A percentile compares a stretch with the other conserved stretches of the same genome.
These are phyloP conservation scores for Enteromius argenteus DNA, from an alignment of 2,797 vertebrate genomes.

Conservation along the genomic window DNA sequence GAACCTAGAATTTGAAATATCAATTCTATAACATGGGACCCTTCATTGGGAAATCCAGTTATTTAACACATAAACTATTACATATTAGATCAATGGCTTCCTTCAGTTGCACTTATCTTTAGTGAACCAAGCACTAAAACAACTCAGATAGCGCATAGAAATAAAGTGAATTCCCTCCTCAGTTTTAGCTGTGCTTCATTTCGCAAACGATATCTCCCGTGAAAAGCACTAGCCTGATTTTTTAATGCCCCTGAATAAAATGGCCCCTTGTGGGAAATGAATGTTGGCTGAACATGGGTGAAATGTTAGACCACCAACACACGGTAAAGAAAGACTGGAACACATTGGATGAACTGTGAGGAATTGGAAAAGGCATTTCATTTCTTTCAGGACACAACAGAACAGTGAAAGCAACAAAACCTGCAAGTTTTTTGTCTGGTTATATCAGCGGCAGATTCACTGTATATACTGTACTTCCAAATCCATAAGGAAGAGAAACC, in stretches of 20 bases:
- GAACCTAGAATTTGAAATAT: not conserved
- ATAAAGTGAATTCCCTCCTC: not conserved
- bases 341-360: conserved; percentile 1
- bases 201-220: not conserved
- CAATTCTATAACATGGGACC: not conserved
- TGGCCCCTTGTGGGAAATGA: conserved; percentile 23
- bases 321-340: conserved; percentile 8
- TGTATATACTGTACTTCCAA: not conserved
- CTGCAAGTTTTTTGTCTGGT: not conserved
- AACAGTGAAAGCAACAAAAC: not conserved
- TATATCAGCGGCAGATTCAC: not conserved
- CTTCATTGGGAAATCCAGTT: not conserved
- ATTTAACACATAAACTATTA: not conserved
- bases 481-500: not conserved
- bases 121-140: not conserved
- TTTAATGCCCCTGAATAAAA: conserved; percentile 22
- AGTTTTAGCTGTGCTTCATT: conserved; percentile 21
- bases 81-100: not conserved
- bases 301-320: conserved; percentile 20
- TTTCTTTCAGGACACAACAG: not conserved
- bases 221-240: not conserved
- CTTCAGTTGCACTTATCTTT: not conserved
- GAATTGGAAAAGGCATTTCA: not conserved
- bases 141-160: not conserved
- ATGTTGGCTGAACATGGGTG: not conserved